phyloP scores from a whole-genome alignment of 2,797 vertebrate genomes.

The Acanthopagrus latus region DNA sequence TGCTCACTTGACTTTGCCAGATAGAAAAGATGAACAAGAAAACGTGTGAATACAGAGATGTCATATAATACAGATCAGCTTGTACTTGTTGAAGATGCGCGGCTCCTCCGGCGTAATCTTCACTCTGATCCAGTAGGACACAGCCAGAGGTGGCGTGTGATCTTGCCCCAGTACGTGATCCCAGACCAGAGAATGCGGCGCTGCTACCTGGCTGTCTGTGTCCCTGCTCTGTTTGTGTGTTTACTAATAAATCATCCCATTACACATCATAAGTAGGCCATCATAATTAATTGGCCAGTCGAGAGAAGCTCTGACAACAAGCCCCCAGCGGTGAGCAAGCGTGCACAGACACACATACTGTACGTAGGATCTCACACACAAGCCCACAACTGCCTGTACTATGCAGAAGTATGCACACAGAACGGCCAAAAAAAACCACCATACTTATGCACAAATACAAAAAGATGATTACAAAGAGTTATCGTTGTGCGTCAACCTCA shows the following conservation, averaged over 20 bases:
- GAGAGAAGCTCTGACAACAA: conserved; percentile 86
- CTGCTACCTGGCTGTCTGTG: conserved; percentile 74
- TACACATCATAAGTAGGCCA: conserved; percentile 90
- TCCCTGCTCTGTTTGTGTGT: conserved; percentile 84
- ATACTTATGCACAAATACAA: conserved; percentile 14
- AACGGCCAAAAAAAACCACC: conserved; percentile 17
- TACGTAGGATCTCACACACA: conserved; percentile 43
- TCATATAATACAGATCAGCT: conserved; percentile 1
- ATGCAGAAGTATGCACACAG: conserved; percentile 35
- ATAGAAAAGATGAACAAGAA: background rate
- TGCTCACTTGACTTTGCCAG: conserved; percentile 4
- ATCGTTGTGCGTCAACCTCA: background rate
- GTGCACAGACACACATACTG: conserved; percentile 61
- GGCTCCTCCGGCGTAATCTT: conserved; percentile 35
- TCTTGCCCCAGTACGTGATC: conserved; percentile 76
- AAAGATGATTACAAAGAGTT: conserved; percentile 29
- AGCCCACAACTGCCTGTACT: conserved; percentile 24
- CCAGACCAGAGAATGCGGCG: conserved; percentile 56
- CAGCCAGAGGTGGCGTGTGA: conserved; percentile 77
- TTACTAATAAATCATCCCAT: conserved; percentile 89
- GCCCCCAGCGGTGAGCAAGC: conserved; percentile 76
- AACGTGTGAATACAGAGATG: background rate
- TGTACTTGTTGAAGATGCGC: conserved; percentile 28
- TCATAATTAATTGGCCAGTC: conserved; percentile 90
- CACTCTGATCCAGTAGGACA: conserved; percentile 65